A percentile compares a stretch with the other conserved stretches of the same genome.
Evolutionary conservation across 2,888 invertebrate species (phyloP).

Genomic region (Platynereis dumerilii): DNA sequence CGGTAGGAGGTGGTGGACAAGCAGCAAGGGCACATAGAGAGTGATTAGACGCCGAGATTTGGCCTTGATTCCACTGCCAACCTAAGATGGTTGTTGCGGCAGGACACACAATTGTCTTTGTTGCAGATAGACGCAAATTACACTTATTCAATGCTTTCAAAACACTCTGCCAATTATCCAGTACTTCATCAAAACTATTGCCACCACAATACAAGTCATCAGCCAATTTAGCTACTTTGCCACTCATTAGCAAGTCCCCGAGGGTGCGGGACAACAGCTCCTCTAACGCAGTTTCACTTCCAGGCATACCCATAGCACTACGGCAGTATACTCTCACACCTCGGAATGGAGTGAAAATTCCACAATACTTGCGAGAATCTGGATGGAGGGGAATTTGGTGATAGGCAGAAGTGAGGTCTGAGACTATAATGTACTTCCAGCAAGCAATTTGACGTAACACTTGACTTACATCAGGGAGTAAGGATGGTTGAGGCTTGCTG

Average conservation of each 20-base stretch:
- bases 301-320: conserved; percentile 4
- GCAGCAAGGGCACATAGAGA: not conserved
- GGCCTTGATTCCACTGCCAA: not conserved
- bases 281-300: not conserved
- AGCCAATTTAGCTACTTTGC: conserved; percentile 1
- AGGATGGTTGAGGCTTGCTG: conserved; percentile 1
- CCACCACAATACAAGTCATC: conserved; percentile 6
- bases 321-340: not conserved
- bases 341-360: not conserved
- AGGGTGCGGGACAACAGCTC: not conserved
- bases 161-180: not conserved
- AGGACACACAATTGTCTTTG: not conserved
- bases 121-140: not conserved
- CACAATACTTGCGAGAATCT: conserved; percentile 1
- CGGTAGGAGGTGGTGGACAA: not conserved
- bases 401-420: not conserved
- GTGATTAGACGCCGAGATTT: not conserved
- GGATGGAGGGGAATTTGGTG: conserved; percentile 2
- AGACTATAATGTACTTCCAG: conserved; percentile 1
- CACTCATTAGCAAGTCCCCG: not conserved
- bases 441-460: conserved; percentile 5
- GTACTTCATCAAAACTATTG: not conserved
- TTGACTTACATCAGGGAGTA: not conserved
- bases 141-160: not conserved
- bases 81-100: not conserved